Base-by-base conservation (phyloP, 2,797 vertebrate genomes). In the Artibeus lituratus region DNA sequence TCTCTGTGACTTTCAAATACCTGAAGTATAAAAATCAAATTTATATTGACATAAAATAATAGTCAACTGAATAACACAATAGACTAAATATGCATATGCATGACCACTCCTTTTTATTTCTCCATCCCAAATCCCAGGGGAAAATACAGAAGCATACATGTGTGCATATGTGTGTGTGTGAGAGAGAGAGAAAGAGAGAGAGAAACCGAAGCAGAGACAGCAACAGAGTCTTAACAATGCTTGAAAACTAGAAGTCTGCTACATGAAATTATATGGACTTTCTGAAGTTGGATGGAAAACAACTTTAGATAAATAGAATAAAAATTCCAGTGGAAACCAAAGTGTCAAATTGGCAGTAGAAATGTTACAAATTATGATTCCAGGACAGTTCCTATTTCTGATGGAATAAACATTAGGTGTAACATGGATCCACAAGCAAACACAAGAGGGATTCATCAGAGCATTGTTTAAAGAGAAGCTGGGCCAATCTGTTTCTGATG, bases 71-170 rank as follows among this genome's bases (percentile, higher is more conserved):
- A 29, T 70, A 85, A 59, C n/a, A 70, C 16, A 51, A 35, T 4
- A 80, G 9, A 74, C n/a, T 49, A 57, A 22, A 69, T 32, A 69
- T 39, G 3, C 57, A 69, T 59, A 39, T 70, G n/a, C 2, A 49
- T 39, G 26, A 67, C 12, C 35, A 39, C 22, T 44, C 44, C 81
- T 39, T 74, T 82, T 15, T 67, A 2, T 37, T 67, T 12, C 19
- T 10, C 1, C 1, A 51, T 0, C 4, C 10, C 10, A 59, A 73
- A 42, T 69, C 1, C 3, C 4, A 77, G 19, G 22, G 6, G 1
- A 10, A n/a, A 65, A 74, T 65, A 7, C 7, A 0, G 51, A 70
- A 57, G 3, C 51, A 3, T 84, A 1, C 53, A 4, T 80, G 15
- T 47, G 26, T 42, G 7, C 44, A 9, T 83, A 12, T 51, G 39